Evolutionary conservation across 2,797 vertebrate species (phyloP), one percentile per base, ranked within the genome.

Genomic region (Clarias laeviceps): DNA sequence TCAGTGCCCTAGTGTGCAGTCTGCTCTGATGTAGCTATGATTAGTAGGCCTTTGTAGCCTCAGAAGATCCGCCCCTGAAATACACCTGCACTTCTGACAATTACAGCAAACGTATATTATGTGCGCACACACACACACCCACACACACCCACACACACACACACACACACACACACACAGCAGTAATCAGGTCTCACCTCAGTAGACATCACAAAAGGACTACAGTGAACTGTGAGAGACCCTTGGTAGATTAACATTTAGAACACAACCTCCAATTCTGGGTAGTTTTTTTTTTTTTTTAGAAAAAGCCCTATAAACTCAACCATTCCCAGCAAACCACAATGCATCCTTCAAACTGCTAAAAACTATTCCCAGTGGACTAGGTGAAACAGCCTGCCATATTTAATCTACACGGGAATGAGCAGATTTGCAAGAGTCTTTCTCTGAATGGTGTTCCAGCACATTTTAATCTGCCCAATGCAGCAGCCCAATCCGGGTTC

Each of bases 401-500:
- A 77, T 82, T 82, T 87, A 86, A 89, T 87, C 88, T 84, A 84
- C 87, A 90, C 70, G 85, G 87, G 84, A 86, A 87, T 54, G 80
- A 84, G 72, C 88, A 86, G 85, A 81, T 90, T 90, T 89, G 80
- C 68, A 37, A 85, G 80, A 85, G 73, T 68, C 84, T 88, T 88
- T 88, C 81, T 87, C 80, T 59, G 72, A 69, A 68, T 74, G 84
- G 80, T 87, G 87, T 88, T 89, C 87, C 90, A 88, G 83, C 89
- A 87, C 89, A 80, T 90, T 91, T 91, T 90, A 91, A 92, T 92
- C 91, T 90, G 88, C 85, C 86, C 87, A 80, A 62, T 85, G 83
- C 91, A 90, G 89, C 89, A 91, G 88, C 70, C 85, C 90, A 87
- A 88, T 89, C 90, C 85, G 82, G 72, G 87, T 88, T 91, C 88